These are phyloP conservation scores for Drosophila arawakana DNA, from an alignment of 1,140 invertebrate species.

Conservation along the genomic window DNA sequence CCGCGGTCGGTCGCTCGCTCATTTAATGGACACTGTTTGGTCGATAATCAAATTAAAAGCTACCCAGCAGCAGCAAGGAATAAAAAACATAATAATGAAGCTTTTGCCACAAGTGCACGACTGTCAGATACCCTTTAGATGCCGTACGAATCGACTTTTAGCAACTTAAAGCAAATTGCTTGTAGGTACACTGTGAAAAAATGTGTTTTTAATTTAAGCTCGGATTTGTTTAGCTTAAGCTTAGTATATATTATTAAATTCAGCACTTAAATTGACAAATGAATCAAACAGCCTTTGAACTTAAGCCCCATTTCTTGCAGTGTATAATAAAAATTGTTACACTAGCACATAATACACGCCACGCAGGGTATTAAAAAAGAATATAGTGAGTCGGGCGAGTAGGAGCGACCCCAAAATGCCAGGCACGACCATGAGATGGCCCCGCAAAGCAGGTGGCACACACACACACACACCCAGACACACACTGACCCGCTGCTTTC, in stretches of 20 bases:
- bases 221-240: too few species aligned
- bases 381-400: background rate
- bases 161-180: too few species aligned
- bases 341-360: too few species aligned
- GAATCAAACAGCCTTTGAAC: too few species aligned
- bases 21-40: slow-evolving; percentile 84
- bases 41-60: slow-evolving; percentile 84
- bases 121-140: background rate
- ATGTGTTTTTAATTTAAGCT: too few species aligned
- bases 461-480: slow-evolving; percentile 2
- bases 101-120: too few species aligned
- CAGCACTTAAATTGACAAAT: too few species aligned
- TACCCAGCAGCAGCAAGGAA: slow-evolving; percentile 2
- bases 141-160: too few species aligned
- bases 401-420: slow-evolving; percentile 1
- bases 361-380: background rate
- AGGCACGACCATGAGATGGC: slow-evolving; percentile 13
- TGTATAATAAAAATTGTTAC: too few species aligned
- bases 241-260: too few species aligned
- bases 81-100: background rate
- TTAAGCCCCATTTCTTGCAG: too few species aligned
- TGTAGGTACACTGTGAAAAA: too few species aligned
- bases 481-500: background rate
- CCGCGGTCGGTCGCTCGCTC: slow-evolving; percentile 48
- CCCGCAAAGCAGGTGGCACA: slow-evolving; percentile 36